phyloP scores from a whole-genome alignment of 2,797 vertebrate species.

The Tangara arthus region DNA sequence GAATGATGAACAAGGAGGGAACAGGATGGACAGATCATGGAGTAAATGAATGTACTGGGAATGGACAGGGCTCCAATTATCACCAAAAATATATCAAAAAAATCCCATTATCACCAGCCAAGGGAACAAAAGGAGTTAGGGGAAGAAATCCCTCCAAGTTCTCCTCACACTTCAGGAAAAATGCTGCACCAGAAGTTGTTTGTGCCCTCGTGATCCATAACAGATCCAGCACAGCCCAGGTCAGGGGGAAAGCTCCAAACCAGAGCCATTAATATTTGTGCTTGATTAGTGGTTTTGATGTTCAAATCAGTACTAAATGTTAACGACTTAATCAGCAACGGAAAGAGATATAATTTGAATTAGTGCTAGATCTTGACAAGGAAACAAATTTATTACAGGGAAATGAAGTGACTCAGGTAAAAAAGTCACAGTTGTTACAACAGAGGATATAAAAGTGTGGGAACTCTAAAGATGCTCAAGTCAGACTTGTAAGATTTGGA shows the following conservation, averaged over 20 bases:
- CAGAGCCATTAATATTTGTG: conserved; percentile 26
- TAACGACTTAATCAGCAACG: conserved; percentile 60
- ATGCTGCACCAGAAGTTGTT: background rate
- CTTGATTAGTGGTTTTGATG: conserved; percentile 51
- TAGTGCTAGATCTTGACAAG: conserved; percentile 24
- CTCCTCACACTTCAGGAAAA: background rate
- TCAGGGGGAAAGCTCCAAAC: background rate
- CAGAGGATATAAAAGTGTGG: background rate
- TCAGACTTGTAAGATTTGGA: background rate
- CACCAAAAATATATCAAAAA: background rate
- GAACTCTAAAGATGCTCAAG: background rate
- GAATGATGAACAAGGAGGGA: background rate
- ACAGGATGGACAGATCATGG: rapidly evolving
- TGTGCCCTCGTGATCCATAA: rapidly evolving
- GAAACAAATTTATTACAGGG: background rate
- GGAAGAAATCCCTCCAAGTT: background rate
- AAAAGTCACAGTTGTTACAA: background rate
- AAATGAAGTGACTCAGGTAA: conserved; percentile 13
- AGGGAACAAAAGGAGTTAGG: background rate
- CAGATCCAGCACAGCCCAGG: background rate
- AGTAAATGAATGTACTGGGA: background rate
- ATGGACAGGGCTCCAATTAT: background rate
- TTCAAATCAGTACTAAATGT: conserved; percentile 60
- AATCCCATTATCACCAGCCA: background rate
- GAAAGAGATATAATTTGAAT: conserved; percentile 56